Evolutionary conservation across 2,797 vertebrate genomes (phyloP), one percentile per base, ranked within the genome.

Genomic region (Eleutherodactylus coqui): DNA sequence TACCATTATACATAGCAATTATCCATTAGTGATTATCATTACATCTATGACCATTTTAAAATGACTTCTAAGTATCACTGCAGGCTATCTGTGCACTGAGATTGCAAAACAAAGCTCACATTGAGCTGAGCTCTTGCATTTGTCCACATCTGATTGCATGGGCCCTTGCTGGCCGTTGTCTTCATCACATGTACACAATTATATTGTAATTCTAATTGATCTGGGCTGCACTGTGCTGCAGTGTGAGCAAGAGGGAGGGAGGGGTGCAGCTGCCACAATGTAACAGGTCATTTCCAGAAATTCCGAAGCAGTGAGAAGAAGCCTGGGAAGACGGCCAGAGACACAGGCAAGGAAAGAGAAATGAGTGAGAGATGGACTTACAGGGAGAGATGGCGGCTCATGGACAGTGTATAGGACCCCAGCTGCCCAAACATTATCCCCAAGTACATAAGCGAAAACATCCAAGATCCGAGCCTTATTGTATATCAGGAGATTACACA

Each of bases 211-310:
- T 7, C 1, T 55, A 72, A 82, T 72, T 41, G 49, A 43, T 55
- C 8, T 43, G 64, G 67, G 19, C 19, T 17, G 32, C 34, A 34
- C 34, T n/a, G 13, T 0, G 21, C 67, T 72, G 80, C 49, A 67
- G 83, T 27, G 29, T 27, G 49, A 60, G 32, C 8, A 8, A 36
- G 55, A 67, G 45, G 60, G 58, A 79, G 77, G 84, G 84, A 85
- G 51, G 64, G 27, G 24, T 6, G 51, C 84, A 85, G 84, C 84
- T 79, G 84, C 27, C 51, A 79, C 76, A 73, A 60, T 47, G 27
- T 41, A 72, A 36, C 49, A 60, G 84, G 76, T 85, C 76, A 16
- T 47, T 73, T 85, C 76, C 84, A 85, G 29, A 41, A 85, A 85
- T 85, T 85, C 84, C 84, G 5, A 73, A 73, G 76, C 41, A 27